Evolutionary conservation across 1,140 invertebrate species (phyloP).

Genomic region (Hydropsyche tenuis): DNA sequence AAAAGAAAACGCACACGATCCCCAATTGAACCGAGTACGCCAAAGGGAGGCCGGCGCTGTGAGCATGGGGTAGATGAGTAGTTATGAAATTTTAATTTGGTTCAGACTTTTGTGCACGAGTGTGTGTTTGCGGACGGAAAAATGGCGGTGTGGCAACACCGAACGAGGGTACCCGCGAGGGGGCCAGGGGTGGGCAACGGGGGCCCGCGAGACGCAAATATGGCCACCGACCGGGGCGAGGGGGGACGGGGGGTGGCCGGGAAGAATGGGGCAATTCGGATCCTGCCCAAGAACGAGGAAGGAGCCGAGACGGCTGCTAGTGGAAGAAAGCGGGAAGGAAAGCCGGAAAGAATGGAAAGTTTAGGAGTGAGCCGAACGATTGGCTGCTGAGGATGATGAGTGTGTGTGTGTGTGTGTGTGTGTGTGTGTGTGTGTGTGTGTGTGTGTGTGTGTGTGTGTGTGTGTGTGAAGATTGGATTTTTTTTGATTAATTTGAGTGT

Average conservation of each 20-base stretch:
- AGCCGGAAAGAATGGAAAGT: conserved; percentile 27
- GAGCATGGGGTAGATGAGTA: conserved; percentile 38
- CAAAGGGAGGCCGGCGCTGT: not conserved
- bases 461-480: too few species aligned
- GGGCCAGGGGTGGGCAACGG: not conserved
- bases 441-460: too few species aligned
- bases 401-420: too few species aligned
- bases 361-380: conserved; percentile 9
- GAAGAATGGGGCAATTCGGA: not conserved
- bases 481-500: too few species aligned
- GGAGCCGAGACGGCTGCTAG: not conserved
- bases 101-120: conserved; percentile 46
- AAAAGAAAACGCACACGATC: not conserved
- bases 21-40: not conserved
- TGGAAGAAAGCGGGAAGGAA: conserved; percentile 16
- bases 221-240: not conserved
- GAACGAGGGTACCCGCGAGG: not conserved
- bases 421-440: too few species aligned
- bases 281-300: not conserved
- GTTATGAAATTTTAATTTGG: conserved; percentile 51
- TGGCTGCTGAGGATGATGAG: too few species aligned
- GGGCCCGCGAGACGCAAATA: not conserved
- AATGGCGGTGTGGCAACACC: conserved; percentile 45
- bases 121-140: conserved; percentile 47
- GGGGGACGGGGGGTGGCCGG: not conserved